phyloP scores from a whole-genome alignment of 1,140 invertebrate genomes.

The Doryteuthis pealeii region DNA sequence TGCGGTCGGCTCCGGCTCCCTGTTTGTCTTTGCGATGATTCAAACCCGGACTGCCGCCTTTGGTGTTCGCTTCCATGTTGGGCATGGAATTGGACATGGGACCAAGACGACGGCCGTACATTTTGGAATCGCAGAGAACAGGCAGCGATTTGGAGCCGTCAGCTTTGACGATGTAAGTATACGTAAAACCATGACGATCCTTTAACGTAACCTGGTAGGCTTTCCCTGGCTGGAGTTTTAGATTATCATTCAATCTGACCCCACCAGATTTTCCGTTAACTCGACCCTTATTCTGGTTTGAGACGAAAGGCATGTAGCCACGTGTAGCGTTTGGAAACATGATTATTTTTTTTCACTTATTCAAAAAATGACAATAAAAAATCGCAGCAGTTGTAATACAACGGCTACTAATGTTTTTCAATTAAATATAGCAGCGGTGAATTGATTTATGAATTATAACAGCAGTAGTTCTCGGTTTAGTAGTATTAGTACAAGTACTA shows the following conservation, averaged over 20 bases:
- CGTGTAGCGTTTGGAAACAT: conserved; percentile 56
- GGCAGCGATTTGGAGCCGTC: conserved; percentile 49
- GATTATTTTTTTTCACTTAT: neutral
- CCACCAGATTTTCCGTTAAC: conserved; percentile 29
- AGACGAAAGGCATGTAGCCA: conserved; percentile 55
- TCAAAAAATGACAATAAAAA: conserved; percentile 12
- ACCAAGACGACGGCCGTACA: conserved; percentile 27
- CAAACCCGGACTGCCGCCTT: conserved; percentile 16
- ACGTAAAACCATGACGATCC: conserved; percentile 49
- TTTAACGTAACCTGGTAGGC: conserved; percentile 50
- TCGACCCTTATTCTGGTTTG: conserved; percentile 30
- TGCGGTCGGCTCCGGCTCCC: conserved; percentile 15
- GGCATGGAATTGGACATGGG: conserved; percentile 37
- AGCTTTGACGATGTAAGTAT: conserved; percentile 52
- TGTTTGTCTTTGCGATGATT: conserved; percentile 22
- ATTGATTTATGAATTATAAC: neutral
- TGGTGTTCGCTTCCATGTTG: conserved; percentile 28
- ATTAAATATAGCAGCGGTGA: conserved; percentile 17
- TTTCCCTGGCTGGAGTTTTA: conserved; percentile 30
- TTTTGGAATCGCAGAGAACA: conserved; percentile 43
- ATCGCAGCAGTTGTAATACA: neutral
- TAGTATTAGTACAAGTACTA: neutral
- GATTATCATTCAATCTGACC: conserved; percentile 22
- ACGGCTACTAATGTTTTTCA: conserved; percentile 17
- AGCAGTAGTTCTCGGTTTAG: conserved; percentile 17